phyloP scores from a whole-genome alignment of 1,140 invertebrate genomes.

The Pogonomyrmex californicus region DNA sequence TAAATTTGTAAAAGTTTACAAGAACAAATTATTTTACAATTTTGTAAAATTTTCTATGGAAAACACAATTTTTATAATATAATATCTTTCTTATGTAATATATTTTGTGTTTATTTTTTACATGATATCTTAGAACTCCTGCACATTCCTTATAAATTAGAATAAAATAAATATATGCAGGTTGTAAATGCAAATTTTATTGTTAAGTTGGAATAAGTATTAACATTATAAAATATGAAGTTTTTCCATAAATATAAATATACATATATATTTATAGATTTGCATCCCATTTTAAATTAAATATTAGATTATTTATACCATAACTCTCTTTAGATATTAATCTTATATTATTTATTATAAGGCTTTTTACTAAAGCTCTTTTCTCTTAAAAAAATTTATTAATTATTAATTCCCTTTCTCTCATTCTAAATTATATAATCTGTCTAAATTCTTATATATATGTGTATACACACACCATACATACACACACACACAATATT shows the following conservation, averaged over 20 bases:
- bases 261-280: background rate
- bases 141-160: constrained; percentile 18
- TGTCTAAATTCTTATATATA: no score
- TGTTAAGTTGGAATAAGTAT: background rate
- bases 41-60: constrained; percentile 21
- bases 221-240: background rate
- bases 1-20: constrained; percentile 59
- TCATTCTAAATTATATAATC: no score
- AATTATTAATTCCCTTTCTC: no score
- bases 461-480: no score
- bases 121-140: background rate
- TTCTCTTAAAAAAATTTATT: background rate
- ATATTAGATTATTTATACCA: background rate
- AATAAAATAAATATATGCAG: constrained; percentile 40
- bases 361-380: background rate
- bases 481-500: background rate
- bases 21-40: constrained; percentile 62
- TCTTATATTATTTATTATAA: background rate
- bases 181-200: constrained; percentile 4
- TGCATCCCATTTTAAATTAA: background rate
- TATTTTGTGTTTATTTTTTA: constrained; percentile 4
- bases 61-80: constrained; percentile 40
- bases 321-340: background rate
- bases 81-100: constrained; percentile 33
- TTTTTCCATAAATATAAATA: background rate